Percentiles rank a stretch among this genome's conserved stretches.
Evolutionary conservation across 2,888 invertebrate genomes (phyloP).

Genomic region (Lepas anatifera): DNA sequence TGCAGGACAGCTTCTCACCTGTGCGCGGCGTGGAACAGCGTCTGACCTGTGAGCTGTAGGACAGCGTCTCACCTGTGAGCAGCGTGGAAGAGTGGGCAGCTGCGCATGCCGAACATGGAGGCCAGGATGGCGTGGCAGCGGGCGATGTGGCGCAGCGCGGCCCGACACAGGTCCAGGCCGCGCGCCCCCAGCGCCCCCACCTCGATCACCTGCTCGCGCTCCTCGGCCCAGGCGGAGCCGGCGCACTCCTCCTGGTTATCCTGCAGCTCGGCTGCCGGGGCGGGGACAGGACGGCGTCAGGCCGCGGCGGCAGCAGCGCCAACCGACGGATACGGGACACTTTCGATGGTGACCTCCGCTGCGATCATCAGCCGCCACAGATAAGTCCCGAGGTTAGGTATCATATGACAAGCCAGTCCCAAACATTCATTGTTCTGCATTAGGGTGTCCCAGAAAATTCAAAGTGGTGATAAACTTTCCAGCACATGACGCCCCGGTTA

Average conservation of each 20-base stretch:
- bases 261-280: not conserved
- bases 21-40: no score
- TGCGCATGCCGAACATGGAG: constrained; percentile 89
- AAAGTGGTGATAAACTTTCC: no score
- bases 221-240: no score
- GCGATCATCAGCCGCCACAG: no score
- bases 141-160: constrained; percentile 71
- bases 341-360: no score
- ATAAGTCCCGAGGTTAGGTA: no score
- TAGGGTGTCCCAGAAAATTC: no score
- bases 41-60: no score
- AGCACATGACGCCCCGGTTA: no score
- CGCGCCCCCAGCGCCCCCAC: not conserved
- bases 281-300: not conserved
- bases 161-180: constrained; percentile 49
- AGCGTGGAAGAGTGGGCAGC: constrained; percentile 82
- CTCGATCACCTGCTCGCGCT: constrained; percentile 7
- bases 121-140: constrained; percentile 76
- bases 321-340: not conserved
- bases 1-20: no score
- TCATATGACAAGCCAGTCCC: no score
- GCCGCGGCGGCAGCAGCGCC: not conserved
- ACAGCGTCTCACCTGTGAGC: constrained; percentile 54
- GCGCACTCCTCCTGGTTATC: constrained; percentile 16
- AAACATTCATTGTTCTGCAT: no score